Conservation (phyloP, 2,113 vertebrate species). For the Enhydra lutris region DNA sequence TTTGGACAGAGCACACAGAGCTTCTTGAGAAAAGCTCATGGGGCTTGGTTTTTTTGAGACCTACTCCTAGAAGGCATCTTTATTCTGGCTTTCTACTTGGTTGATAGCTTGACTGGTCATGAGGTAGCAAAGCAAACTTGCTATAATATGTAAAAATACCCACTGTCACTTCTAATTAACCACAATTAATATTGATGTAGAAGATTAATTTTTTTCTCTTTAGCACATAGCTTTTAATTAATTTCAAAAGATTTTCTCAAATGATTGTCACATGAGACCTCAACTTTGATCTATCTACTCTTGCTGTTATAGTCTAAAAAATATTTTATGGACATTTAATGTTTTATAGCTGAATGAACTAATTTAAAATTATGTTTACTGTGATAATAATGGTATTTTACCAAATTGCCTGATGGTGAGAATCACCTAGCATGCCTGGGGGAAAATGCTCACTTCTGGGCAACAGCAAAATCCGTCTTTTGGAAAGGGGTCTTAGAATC, state of each 20-base stretch:
- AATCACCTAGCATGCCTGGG: not conserved
- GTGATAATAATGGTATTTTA: slow-evolving; percentile 5
- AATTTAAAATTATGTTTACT: slow-evolving; percentile 33
- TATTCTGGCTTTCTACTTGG: not conserved
- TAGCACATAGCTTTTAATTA: slow-evolving; percentile 14
- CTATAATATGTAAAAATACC: not conserved
- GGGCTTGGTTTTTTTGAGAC: not conserved
- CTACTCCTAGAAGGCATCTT: slow-evolving; percentile 19
- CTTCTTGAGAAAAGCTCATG: slow-evolving; percentile 1
- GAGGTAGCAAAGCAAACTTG: not conserved
- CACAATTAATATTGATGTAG: not conserved
- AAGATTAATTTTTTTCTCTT: not conserved
- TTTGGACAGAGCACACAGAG: not conserved
- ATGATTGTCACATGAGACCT: not conserved
- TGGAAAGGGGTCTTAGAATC: not conserved
- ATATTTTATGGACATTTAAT: not conserved
- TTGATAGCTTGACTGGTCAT: not conserved
- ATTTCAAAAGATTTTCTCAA: slow-evolving; percentile 29
- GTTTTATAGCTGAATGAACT: slow-evolving; percentile 10
- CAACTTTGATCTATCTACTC: slow-evolving; percentile 9
- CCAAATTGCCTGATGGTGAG: not conserved
- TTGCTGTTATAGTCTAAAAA: not conserved
- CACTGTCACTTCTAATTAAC: not conserved
- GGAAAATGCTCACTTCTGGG: not conserved
- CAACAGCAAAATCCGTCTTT: not conserved